A percentile compares a stretch with the other conserved stretches of the same genome.
Conservation (phyloP, 1,140 invertebrate genomes). For the Hydropsyche tenuis region DNA sequence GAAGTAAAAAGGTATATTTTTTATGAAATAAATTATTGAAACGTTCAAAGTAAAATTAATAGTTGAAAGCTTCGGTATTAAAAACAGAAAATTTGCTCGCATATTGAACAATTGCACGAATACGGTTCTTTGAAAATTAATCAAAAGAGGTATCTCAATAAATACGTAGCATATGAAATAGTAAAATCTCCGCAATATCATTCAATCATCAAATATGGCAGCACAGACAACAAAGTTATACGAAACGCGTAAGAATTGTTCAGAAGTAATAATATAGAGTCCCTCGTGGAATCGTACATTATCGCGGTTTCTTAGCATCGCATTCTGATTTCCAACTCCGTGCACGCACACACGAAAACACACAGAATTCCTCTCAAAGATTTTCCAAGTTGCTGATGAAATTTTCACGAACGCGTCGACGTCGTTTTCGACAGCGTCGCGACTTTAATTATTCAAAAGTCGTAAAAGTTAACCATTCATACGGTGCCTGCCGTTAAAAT, state of each 20-base stretch:
- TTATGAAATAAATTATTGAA: too few relatives aligned
- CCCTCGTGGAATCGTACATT: background rate
- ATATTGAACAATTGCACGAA: too few relatives aligned
- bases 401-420: background rate
- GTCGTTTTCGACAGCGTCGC: background rate
- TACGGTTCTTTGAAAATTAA: too few relatives aligned
- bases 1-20: too few relatives aligned
- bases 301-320: conserved; percentile 5
- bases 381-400: background rate
- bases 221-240: background rate
- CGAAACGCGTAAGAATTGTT: conserved; percentile 3
- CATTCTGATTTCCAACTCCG: background rate
- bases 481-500: background rate
- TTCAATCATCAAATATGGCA: background rate
- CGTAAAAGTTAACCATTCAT: conserved; percentile 3
- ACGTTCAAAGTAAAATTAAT: too few relatives aligned
- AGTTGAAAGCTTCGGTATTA: too few relatives aligned
- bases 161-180: too few relatives aligned
- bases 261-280: conserved; percentile 1
- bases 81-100: too few relatives aligned
- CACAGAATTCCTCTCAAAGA: background rate
- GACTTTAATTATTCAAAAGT: background rate
- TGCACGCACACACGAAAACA: background rate
- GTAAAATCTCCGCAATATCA: too few relatives aligned
- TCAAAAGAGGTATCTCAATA: too few relatives aligned